Evolutionary conservation across 2,797 vertebrate species (phyloP).

Genomic region (Moxostoma hubbsi): DNA sequence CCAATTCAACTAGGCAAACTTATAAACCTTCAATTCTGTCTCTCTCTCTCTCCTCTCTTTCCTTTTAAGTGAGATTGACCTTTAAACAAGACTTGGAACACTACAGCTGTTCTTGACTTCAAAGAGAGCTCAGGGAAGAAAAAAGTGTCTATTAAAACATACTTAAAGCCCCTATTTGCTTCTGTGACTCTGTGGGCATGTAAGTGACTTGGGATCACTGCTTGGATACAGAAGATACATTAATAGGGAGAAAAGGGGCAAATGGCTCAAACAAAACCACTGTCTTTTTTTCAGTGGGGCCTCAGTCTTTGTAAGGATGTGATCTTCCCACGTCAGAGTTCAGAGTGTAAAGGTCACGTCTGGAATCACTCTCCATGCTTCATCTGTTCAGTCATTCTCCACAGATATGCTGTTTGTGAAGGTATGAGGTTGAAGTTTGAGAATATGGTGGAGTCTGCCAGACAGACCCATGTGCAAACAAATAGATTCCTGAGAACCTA

Average conservation of each 20-base stretch:
- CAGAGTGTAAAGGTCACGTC: conserved; percentile 59
- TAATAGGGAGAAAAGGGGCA: conserved; percentile 47
- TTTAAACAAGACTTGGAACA: conserved; percentile 83
- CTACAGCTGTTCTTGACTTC: conserved; percentile 83
- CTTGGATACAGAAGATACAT: conserved; percentile 44
- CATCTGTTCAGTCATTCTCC: conserved; percentile 33
- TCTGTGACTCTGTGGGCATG: conserved; percentile 67
- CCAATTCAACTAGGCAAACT: conserved; percentile 84
- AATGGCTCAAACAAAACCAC: conserved; percentile 58
- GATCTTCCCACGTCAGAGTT: conserved; percentile 64
- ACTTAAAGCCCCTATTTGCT: conserved; percentile 74
- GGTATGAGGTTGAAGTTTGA: conserved; percentile 7
- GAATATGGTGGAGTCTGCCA: not conserved
- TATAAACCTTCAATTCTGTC: conserved; percentile 71
- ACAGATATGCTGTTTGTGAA: not conserved
- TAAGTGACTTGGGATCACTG: conserved; percentile 38
- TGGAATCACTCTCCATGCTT: conserved; percentile 28
- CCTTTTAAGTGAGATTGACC: conserved; percentile 76
- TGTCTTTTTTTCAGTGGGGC: conserved; percentile 60
- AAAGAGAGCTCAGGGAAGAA: conserved; percentile 71
- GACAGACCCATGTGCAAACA: conserved; percentile 7
- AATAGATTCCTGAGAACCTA: conserved; percentile 1
- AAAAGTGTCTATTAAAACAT: conserved; percentile 83
- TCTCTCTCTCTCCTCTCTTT: conserved; percentile 43
- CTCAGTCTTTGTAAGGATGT: conserved; percentile 60